Conservation (phyloP, 2,113 vertebrate species). For the Macrotus californicus region DNA sequence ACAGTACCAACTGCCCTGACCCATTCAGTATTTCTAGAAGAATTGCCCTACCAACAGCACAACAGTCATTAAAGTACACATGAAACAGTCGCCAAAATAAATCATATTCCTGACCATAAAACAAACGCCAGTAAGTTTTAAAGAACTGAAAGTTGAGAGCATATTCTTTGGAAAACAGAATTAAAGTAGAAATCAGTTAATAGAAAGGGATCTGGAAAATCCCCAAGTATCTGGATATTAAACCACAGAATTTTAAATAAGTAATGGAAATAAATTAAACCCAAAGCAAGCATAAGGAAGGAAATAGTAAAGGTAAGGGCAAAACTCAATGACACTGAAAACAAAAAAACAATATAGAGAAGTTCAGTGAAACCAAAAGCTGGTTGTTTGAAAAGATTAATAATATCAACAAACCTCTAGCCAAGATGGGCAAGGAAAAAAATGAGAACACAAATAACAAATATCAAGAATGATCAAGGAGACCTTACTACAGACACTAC, state of each 20-base stretch:
- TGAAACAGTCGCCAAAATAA: not conserved
- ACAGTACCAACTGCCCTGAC: not conserved
- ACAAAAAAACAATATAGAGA: not conserved
- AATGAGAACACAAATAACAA: not conserved
- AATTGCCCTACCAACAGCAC: not conserved
- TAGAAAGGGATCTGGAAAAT: not conserved
- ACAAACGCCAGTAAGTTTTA: not conserved
- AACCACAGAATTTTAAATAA: conserved; percentile 13
- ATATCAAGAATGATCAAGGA: not conserved
- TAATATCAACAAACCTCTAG: not conserved
- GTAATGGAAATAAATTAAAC: not conserved
- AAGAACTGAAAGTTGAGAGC: not conserved
- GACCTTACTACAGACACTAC: not conserved
- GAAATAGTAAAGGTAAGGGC: not conserved
- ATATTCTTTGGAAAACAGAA: conserved; percentile 13
- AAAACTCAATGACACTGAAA: not conserved
- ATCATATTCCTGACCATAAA: not conserved
- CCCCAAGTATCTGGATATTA: not conserved
- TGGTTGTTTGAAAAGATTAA: not conserved
- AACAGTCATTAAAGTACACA: not conserved
- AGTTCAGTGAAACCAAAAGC: not conserved
- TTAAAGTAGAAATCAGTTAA: conserved; percentile 3
- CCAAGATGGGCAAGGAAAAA: not conserved
- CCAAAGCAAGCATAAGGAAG: not conserved
- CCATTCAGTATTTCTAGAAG: not conserved